Evolutionary conservation across 2,888 invertebrate species (phyloP).

Genomic region (Tortricodes alternella): DNA sequence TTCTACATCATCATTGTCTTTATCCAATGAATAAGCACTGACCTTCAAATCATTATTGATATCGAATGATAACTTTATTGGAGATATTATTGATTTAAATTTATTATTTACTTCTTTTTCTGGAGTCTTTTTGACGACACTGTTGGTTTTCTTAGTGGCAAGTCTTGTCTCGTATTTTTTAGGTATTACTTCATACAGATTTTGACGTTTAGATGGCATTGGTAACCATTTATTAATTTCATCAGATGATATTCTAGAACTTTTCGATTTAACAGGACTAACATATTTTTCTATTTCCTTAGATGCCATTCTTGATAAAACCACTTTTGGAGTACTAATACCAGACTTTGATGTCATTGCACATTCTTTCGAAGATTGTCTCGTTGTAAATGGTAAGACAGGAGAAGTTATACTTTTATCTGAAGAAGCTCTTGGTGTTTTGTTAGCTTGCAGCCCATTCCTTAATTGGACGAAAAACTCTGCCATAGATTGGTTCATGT

Average conservation of each 20-base stretch:
- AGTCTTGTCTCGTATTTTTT: not conserved
- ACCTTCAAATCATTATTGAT: constrained; percentile 1
- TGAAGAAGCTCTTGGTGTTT: not conserved
- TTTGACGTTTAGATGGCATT: constrained; percentile 30
- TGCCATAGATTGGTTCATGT: constrained; percentile 46
- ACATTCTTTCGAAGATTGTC: constrained; percentile 44
- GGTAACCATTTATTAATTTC: constrained; percentile 38
- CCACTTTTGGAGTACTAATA: constrained; percentile 44
- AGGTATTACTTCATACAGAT: constrained; percentile 7
- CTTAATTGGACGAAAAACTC: constrained; percentile 54
- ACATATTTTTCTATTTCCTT: not conserved
- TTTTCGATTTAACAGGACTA: not conserved
- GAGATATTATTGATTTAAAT: constrained; percentile 53
- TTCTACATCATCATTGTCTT: not conserved
- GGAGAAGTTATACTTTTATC: constrained; percentile 37
- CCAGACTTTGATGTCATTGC: constrained; percentile 16
- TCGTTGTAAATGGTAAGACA: constrained; percentile 40
- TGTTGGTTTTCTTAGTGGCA: constrained; percentile 1
- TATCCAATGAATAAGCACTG: not conserved
- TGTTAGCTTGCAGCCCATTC: constrained; percentile 9
- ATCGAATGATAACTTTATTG: constrained; percentile 50
- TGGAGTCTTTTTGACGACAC: not conserved
- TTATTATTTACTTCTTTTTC: constrained; percentile 4
- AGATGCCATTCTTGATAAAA: constrained; percentile 22
- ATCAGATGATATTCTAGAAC: constrained; percentile 31